phyloP scores from a whole-genome alignment of 2,888 invertebrate species.

The Tridacna gigas region DNA sequence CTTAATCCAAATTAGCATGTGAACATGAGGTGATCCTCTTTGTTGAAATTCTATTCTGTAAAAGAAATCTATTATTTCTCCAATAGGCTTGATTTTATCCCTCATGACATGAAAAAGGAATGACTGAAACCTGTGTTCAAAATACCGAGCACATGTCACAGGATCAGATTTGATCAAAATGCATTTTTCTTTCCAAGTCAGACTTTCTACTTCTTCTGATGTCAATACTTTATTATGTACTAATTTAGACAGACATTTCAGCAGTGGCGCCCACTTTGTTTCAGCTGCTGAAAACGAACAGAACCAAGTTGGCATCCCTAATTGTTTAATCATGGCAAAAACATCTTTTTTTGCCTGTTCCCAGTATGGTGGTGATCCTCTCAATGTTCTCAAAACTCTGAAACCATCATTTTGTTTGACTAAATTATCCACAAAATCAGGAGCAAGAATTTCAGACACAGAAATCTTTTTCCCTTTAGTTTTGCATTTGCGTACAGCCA shows the following conservation, averaged over 20 bases:
- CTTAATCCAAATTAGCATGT: neutral
- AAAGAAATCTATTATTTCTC: constrained; percentile 27
- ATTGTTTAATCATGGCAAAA: neutral
- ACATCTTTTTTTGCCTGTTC: constrained; percentile 1
- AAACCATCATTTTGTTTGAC: neutral
- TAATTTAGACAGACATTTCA: neutral
- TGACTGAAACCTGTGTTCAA: constrained; percentile 44
- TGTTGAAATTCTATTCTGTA: constrained; percentile 66
- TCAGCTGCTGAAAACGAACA: constrained; percentile 34
- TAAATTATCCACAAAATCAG: neutral
- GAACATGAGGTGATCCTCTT: constrained; percentile 6
- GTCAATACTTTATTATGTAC: neutral
- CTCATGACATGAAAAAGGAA: constrained; percentile 36
- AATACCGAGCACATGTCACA: constrained; percentile 52
- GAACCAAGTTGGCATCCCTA: constrained; percentile 4
- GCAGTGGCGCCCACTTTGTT: constrained; percentile 3
- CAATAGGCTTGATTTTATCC: constrained; percentile 32
- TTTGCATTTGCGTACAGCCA: neutral
- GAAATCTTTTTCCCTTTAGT: neutral
- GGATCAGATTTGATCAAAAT: neutral
- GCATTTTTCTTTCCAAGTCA: constrained; percentile 17
- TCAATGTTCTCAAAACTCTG: neutral
- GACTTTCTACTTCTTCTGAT: neutral
- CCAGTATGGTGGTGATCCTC: neutral
- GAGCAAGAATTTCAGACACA: neutral